Evolutionary conservation across 2,888 invertebrate genomes (phyloP), one percentile per base, ranked within the genome.

Genomic region (Lithophane socia): DNA sequence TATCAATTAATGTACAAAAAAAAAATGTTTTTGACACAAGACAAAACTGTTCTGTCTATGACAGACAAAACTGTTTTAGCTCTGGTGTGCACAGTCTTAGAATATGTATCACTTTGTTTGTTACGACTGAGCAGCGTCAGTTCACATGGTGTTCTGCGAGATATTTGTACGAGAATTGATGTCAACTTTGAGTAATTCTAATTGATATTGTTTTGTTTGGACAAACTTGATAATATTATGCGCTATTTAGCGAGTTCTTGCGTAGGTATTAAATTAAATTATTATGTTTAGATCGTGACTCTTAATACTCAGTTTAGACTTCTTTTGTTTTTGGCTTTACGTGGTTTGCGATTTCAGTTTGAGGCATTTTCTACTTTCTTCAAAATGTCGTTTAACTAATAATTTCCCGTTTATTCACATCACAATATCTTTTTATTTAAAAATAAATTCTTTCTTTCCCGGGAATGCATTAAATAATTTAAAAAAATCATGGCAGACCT

Each of bases 121-220:
- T 56, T 49, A 52, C 12, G 4, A 29, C 37, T 56, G 18, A 29
- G 13, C 10, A 29, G n/a, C 24, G 21, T 21, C 10, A n/a, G 24
- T 70, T 68, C 29, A n/a, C 12, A 54, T 21, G 10, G 0, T 24
- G 29, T n/a, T 80, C 18, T 16, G 61, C n/a, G 24, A 42, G 9
- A 29, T 69, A 63, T 63, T 56, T 56, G 21, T 58, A 24, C 7
- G 58, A 24, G 24, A 60, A 42, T 63, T 58, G 1, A 63, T 80
- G 47, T 44, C 18, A 60, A 18, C 13, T 77, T 54, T n/a, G 5
- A 47, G 8, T 42, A 21, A 44, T 54, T 58, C 12, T 44, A 29
- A 52, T 16, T 47, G 8, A 12, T 64, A 64, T 77, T 64, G 12
- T 78, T 49, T 78, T 65, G 12, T 47, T 77, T 75, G 64, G 18